Evolutionary conservation across 35 echinoderm and acorn worm genomes (phyloP).

Genomic region (Apostichopus japonicus): DNA sequence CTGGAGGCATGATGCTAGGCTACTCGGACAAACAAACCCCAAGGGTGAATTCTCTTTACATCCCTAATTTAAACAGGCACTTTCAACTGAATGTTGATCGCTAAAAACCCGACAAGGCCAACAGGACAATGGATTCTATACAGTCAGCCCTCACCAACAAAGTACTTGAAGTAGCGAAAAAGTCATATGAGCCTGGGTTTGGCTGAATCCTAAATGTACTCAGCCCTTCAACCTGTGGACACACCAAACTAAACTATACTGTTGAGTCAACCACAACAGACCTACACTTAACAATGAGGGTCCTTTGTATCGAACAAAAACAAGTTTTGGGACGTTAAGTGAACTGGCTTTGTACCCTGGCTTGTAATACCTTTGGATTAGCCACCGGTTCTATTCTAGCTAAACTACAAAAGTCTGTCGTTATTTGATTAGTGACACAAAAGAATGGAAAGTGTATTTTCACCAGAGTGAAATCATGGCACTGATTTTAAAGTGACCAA

Average conservation of each 20-base stretch:
- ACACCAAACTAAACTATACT: background rate
- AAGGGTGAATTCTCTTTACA: background rate
- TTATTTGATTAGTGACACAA: background rate
- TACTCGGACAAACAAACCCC: background rate
- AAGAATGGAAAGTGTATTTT: background rate
- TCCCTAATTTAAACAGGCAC: background rate
- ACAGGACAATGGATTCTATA: background rate
- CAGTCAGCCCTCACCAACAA: background rate
- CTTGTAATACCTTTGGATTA: background rate
- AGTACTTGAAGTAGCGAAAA: background rate
- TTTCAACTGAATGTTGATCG: slow-evolving; percentile 1
- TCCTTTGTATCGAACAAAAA: background rate
- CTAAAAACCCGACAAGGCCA: slow-evolving; percentile 38
- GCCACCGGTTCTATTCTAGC: background rate
- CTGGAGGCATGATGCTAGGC: background rate
- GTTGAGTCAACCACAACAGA: slow-evolving; percentile 27
- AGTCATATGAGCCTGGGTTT: background rate
- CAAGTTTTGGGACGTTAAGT: background rate
- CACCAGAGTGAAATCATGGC: too few species aligned
- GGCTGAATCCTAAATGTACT: background rate
- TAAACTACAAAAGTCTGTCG: background rate
- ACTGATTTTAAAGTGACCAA: too few species aligned
- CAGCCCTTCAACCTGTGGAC: background rate
- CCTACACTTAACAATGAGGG: background rate
- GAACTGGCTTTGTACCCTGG: background rate